These are phyloP conservation scores for Branchellion lobata DNA, from an alignment of 2,888 invertebrate genomes.

Conservation along the genomic window DNA sequence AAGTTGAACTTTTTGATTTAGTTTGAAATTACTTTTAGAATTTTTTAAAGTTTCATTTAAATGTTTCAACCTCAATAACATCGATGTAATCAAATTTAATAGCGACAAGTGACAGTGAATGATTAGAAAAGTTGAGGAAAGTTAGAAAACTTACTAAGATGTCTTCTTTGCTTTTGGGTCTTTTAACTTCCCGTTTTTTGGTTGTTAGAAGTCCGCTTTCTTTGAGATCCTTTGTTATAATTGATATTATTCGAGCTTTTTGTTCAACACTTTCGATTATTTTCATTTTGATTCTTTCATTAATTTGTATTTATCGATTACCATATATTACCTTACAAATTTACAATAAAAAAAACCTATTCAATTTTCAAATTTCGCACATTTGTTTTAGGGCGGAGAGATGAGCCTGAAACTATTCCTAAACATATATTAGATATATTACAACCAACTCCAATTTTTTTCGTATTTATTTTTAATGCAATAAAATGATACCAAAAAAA, in stretches of 20 bases:
- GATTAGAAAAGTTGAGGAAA: no score
- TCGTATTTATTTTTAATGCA: no score
- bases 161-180: slow-evolving; percentile 38
- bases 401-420: no score
- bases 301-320: not conserved
- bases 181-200: slow-evolving; percentile 25
- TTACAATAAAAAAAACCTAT: not conserved
- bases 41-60: no score
- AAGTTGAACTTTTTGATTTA: not conserved
- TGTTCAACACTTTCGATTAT: slow-evolving; percentile 15
- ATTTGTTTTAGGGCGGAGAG: no score
- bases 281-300: not conserved
- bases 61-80: no score
- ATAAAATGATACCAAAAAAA: no score
- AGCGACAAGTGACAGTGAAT: no score
- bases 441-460: no score
- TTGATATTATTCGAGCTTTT: not conserved
- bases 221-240: slow-evolving; percentile 7
- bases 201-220: not conserved
- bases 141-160: slow-evolving; percentile 16
- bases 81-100: no score
- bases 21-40: not conserved
- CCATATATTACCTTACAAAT: not conserved
- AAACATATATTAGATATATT: no score
- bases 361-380: not conserved